Evolutionary conservation across 2,113 vertebrate genomes (phyloP).

Genomic region (Patagioenas fasciata): DNA sequence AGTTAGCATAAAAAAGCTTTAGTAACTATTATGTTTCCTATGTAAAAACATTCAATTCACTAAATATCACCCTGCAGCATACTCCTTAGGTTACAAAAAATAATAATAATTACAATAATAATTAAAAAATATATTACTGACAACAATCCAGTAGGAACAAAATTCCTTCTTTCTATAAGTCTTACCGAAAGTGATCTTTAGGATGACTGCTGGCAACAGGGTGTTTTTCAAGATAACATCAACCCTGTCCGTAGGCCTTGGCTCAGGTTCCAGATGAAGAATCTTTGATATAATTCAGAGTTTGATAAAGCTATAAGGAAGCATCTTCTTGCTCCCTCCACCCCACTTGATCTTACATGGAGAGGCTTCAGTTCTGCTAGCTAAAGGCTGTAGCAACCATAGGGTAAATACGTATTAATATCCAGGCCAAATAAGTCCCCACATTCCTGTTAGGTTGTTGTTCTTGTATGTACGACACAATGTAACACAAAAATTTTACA

Average conservation of each 20-base stretch:
- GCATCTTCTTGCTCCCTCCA: neutral
- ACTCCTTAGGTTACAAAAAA: neutral
- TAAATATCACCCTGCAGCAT: neutral
- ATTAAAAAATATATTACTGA: neutral
- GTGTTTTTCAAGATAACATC: slow-evolving; percentile 21
- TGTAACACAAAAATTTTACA: neutral
- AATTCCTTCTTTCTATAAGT: neutral
- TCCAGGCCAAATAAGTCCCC: neutral
- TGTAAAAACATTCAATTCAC: neutral
- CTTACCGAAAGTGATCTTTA: neutral
- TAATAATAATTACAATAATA: neutral
- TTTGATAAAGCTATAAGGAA: neutral
- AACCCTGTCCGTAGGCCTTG: slow-evolving; percentile 1
- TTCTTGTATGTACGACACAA: neutral
- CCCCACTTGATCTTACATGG: fast-evolving
- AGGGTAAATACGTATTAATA: neutral
- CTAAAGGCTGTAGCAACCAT: neutral
- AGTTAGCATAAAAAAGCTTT: neutral
- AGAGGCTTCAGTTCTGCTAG: neutral
- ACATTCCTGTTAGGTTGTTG: neutral
- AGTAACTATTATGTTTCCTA: neutral
- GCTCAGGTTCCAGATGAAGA: neutral
- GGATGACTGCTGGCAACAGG: neutral
- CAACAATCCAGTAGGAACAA: neutral
- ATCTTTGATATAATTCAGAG: neutral